Evolutionary conservation across 2,797 vertebrate species (phyloP), one percentile per base, ranked within the genome.

Genomic region (Tokudaia tokunoshimensis): DNA sequence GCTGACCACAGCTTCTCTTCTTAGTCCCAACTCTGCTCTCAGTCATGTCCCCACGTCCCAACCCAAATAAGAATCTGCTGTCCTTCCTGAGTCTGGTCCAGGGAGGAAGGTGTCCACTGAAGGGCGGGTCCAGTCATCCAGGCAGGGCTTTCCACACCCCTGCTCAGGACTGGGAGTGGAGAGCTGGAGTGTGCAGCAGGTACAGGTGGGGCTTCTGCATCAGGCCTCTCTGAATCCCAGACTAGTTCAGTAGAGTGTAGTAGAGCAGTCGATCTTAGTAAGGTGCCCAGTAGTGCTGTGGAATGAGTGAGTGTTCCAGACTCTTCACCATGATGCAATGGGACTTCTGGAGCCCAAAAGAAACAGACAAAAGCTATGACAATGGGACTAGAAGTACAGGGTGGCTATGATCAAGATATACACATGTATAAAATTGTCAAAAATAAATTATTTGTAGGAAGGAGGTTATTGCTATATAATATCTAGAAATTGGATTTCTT

Each of bases 251-350:
- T 29, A 0, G 0, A 75, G 3, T 3, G 8, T 4, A n/a, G n/a
- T 3, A 11, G 2, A n/a, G 37, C 63, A 11, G 29, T 70, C 76
- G 15, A 22, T 15, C 15, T 0, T 0, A 2, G 7, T 31, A 24
- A 11, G 37, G 44, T 10, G 57, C 31, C 50, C 20, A 0, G 0
- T 0, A 1, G 47, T 1, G 5, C n/a, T 41, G 31, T n/a, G 57
- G 11, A 37, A 8, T 12, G 61, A 47, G 1, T 6, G 26, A 22
- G 74, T 61, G 14, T 14, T 67, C 47, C 20, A 13, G 50, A 44
- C 61, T 82, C 70, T 63, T 91, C 78, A 29, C 14, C 26, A 6
- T 31, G 59, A 63, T 5, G 17, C 19, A 31, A 76, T 59, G 13
- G 81, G 59, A 72, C 37, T 59, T 6, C 19, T 22, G 41, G 57